phyloP scores from a whole-genome alignment of 1,140 invertebrate species.

The Rhyzopertha dominica region DNA sequence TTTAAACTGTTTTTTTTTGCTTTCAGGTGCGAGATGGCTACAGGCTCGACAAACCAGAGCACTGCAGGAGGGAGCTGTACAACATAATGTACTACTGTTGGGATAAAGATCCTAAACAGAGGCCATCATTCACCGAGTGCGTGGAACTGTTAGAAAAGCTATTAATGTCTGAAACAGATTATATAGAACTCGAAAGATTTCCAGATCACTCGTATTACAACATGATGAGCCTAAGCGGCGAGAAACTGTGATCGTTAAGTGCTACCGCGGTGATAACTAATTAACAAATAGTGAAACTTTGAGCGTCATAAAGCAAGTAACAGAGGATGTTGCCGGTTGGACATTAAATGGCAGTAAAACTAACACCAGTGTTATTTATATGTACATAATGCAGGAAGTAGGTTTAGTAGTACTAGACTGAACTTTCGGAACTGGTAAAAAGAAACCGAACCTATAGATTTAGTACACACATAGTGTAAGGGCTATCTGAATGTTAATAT shows the following conservation, averaged over 20 bases:
- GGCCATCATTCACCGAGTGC: constrained; percentile 76
- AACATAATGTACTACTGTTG: constrained; percentile 94
- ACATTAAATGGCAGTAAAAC: too few relatives aligned
- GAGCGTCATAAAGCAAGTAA: too few relatives aligned
- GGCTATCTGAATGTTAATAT: too few relatives aligned
- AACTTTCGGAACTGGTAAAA: too few relatives aligned
- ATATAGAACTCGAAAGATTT: constrained; percentile 87
- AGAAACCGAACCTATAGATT: too few relatives aligned
- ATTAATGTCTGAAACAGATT: constrained; percentile 82
- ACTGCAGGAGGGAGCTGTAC: constrained; percentile 82
- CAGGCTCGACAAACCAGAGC: constrained; percentile 81
- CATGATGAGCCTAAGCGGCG: constrained; percentile 76
- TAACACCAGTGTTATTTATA: too few relatives aligned
- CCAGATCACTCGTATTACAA: constrained; percentile 94
- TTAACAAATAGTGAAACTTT: too few relatives aligned
- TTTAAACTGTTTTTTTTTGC: constrained; percentile 3
- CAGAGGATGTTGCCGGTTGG: too few relatives aligned
- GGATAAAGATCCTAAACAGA: constrained; percentile 71
- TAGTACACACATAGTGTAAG: too few relatives aligned
- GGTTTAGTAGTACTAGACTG: too few relatives aligned
- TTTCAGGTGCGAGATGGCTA: constrained; percentile 74
- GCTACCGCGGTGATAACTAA: too few relatives aligned
- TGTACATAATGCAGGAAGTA: too few relatives aligned
- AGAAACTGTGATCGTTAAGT: constrained; percentile 56
- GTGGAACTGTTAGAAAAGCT: constrained; percentile 74